Evolutionary conservation across 2,888 invertebrate species (phyloP).

Genomic region (Microctonus hyperodae): DNA sequence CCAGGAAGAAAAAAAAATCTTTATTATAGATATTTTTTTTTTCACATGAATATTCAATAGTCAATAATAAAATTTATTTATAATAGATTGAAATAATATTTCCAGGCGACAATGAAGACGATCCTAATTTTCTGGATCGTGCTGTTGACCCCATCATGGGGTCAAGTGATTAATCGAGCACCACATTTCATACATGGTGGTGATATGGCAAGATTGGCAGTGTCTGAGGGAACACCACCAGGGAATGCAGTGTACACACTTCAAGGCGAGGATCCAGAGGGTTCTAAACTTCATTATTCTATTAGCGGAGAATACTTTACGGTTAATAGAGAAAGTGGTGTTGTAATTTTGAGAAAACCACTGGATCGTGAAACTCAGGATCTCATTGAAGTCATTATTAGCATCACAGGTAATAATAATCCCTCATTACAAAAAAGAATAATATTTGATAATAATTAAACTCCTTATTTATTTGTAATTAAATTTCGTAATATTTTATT

Average conservation of each 20-base stretch:
- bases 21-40: no score
- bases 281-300: conserved; percentile 75
- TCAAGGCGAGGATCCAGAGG: conserved; percentile 80
- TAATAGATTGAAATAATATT: conserved; percentile 9
- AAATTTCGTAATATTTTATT: no score
- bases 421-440: neutral
- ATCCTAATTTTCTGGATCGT: conserved; percentile 45
- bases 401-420: conserved; percentile 73
- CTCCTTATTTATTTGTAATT: no score
- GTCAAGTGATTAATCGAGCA: conserved; percentile 73
- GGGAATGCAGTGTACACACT: conserved; percentile 80
- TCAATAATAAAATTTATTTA: conserved; percentile 4
- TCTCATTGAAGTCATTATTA: conserved; percentile 79
- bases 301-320: conserved; percentile 84
- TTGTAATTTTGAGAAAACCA: conserved; percentile 74
- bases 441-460: neutral
- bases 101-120: conserved; percentile 53
- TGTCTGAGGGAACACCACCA: conserved; percentile 77
- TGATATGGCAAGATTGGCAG: conserved; percentile 78
- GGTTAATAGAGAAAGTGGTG: conserved; percentile 78
- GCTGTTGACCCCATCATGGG: conserved; percentile 46
- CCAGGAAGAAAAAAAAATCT: no score
- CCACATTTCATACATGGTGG: conserved; percentile 80
- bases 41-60: neutral
- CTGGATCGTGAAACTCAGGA: conserved; percentile 77